phyloP scores from a whole-genome alignment of 2,113 vertebrate genomes.

The Atlantisia rogersi region DNA sequence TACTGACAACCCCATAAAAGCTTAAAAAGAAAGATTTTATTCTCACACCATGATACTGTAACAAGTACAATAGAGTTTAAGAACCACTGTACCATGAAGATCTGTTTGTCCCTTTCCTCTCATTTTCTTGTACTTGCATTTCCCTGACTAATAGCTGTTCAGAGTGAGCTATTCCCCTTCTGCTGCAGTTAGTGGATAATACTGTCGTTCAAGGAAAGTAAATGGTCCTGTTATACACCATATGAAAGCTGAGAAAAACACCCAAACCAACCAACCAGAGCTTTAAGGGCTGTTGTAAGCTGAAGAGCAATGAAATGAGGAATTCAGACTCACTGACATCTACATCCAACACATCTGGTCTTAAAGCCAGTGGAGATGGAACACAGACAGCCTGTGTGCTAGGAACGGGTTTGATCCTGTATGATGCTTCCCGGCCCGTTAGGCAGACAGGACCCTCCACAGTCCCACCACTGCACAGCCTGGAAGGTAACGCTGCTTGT shows the following conservation, averaged over 20 bases:
- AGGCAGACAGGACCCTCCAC: not conserved
- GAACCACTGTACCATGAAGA: not conserved
- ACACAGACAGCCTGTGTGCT: not conserved
- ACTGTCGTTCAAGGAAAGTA: not conserved
- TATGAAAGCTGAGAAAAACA: not conserved
- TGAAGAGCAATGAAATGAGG: not conserved
- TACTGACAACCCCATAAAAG: not conserved
- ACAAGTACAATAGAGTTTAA: not conserved
- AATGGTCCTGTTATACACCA: not conserved
- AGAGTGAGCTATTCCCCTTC: not conserved
- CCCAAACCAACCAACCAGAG: not conserved
- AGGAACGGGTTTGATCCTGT: not conserved
- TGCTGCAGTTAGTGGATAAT: not conserved
- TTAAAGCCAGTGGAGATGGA: not conserved
- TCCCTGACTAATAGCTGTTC: not conserved
- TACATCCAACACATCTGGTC: not conserved
- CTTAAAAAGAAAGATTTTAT: not conserved
- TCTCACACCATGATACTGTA: not conserved
- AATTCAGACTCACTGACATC: not conserved
- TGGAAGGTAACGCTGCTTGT: not conserved
- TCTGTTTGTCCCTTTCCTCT: not conserved
- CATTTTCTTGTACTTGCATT: not conserved
- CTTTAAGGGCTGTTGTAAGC: not conserved
- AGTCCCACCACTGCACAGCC: not conserved
- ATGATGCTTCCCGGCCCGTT: not conserved